A percentile compares a stretch with the other conserved stretches of the same genome.
phyloP scores from a whole-genome alignment of 2,797 vertebrate genomes.

The Trematomus bernacchii region DNA sequence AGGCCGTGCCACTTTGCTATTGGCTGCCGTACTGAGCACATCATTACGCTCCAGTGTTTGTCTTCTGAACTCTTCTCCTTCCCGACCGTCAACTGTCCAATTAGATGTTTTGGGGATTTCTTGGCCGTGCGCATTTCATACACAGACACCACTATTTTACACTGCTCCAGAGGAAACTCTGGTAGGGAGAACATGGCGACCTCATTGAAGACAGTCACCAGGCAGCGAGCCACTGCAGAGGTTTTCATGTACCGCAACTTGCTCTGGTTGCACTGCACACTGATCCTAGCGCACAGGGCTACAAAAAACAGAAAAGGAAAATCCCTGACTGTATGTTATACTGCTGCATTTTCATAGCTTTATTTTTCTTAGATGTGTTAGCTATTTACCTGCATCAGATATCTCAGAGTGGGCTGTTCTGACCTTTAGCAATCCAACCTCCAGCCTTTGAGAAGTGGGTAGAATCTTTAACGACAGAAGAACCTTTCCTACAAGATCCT shows the following conservation, averaged over 20 bases:
- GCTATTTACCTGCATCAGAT: conserved; percentile 56
- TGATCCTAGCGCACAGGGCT: conserved; percentile 83
- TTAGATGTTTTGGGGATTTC: conserved; percentile 74
- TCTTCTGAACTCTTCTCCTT: conserved; percentile 74
- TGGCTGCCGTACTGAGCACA: conserved; percentile 84
- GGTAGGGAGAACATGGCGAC: conserved; percentile 83
- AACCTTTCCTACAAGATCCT: conserved; percentile 86
- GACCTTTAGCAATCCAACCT: conserved; percentile 85
- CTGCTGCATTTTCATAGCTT: neutral
- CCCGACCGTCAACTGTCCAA: conserved; percentile 80
- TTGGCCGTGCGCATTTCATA: conserved; percentile 68
- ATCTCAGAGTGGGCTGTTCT: conserved; percentile 57
- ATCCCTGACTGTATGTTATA: neutral
- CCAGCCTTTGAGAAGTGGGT: conserved; percentile 83
- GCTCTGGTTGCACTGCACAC: conserved; percentile 81
- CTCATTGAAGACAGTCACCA: conserved; percentile 85
- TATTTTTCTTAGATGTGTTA: neutral
- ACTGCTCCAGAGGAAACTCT: conserved; percentile 74
- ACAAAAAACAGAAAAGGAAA: conserved; percentile 22
- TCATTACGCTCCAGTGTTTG: conserved; percentile 85
- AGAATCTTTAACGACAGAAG: conserved; percentile 86
- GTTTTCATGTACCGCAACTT: conserved; percentile 85
- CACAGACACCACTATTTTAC: conserved; percentile 79
- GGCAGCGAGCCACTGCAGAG: conserved; percentile 56
- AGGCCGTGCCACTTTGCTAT: conserved; percentile 83